These are phyloP conservation scores for Meghimatium bilineatum DNA, from an alignment of 2,888 invertebrate species.

Conservation along the genomic window DNA sequence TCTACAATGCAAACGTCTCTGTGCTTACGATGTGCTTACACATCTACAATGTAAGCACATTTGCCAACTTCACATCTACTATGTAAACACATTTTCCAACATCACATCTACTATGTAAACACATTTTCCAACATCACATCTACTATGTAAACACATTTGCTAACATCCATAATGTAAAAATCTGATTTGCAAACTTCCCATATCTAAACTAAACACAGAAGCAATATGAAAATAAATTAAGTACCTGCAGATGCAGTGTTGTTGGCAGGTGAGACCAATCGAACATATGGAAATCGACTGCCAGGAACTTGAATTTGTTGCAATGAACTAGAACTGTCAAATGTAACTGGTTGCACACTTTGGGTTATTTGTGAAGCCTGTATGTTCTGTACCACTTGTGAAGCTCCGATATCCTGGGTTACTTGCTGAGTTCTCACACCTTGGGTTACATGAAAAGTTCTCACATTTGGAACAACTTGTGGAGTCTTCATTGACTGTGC, in stretches of 20 bases:
- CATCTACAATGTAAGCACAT: not conserved
- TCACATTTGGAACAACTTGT: not conserved
- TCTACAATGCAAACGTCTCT: too few relatives aligned
- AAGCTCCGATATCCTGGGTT: not conserved
- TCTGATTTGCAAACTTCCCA: not conserved
- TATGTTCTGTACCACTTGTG: constrained; percentile 22
- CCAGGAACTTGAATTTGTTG: constrained; percentile 76
- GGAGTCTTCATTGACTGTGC: not conserved
- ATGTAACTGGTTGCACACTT: constrained; percentile 17
- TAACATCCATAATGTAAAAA: not conserved
- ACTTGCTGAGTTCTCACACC: constrained; percentile 2
- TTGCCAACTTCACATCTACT: not conserved
- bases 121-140: too few relatives aligned
- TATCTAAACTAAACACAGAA: not conserved
- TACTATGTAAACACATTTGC: too few relatives aligned
- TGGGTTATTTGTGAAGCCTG: constrained; percentile 18
- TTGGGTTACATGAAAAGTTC: constrained; percentile 11
- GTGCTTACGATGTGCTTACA: too few relatives aligned
- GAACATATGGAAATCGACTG: constrained; percentile 77
- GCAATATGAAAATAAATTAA: not conserved
- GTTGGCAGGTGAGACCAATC: constrained; percentile 73
- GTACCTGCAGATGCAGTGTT: constrained; percentile 42
- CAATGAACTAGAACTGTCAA: constrained; percentile 50
- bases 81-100: not conserved
- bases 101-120: too few relatives aligned